These are phyloP conservation scores for Pollimyrus isidori DNA, from an alignment of 2,113 vertebrate species.

Conservation along the genomic window DNA sequence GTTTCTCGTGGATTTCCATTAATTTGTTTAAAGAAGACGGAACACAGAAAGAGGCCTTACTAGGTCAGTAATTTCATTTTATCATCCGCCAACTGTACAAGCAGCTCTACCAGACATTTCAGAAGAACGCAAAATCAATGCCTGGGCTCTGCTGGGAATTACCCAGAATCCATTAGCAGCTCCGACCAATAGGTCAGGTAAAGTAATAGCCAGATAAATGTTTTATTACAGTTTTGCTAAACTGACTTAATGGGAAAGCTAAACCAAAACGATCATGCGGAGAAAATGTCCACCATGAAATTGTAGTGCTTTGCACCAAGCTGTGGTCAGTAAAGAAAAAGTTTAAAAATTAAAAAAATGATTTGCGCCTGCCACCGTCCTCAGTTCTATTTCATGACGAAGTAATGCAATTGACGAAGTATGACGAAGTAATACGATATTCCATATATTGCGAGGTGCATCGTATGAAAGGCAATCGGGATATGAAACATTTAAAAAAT, in stretches of 20 bases:
- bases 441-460: neutral
- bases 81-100: conserved; percentile 61
- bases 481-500: neutral
- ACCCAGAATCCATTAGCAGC: conserved; percentile 75
- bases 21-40: conserved; percentile 57
- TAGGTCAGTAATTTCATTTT: conserved; percentile 70
- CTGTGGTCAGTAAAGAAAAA: neutral
- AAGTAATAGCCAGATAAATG: conserved; percentile 85
- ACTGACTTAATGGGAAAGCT: conserved; percentile 68
- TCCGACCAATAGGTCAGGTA: conserved; percentile 77
- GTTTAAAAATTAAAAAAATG: neutral
- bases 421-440: neutral
- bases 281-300: conserved; percentile 53
- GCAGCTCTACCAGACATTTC: conserved; percentile 64
- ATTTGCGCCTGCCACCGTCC: neutral
- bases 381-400: neutral
- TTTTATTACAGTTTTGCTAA: conserved; percentile 81
- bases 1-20: conserved; percentile 47
- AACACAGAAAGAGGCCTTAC: conserved; percentile 61
- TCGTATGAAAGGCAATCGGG: neutral
- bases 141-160: conserved; percentile 62
- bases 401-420: neutral
- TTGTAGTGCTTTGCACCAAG: neutral
- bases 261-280: conserved; percentile 57
- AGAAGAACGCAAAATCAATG: conserved; percentile 73